Base-by-base conservation (phyloP, 2,797 vertebrate species). In the Eupleurogrammus muticus region DNA sequence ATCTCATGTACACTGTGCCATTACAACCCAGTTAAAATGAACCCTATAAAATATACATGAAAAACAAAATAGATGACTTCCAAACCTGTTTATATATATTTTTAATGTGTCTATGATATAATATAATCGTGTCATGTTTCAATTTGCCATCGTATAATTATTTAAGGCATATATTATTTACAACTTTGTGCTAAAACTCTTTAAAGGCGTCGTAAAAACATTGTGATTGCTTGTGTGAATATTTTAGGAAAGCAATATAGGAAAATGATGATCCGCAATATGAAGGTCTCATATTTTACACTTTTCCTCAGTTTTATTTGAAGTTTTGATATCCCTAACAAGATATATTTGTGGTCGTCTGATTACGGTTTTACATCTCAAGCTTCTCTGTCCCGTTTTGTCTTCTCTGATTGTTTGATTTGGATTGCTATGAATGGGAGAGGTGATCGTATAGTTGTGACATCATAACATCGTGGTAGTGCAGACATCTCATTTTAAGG, bases 1-100 rank as follows among this genome's bases (percentile, higher is more conserved):
- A 77, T 86, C 67, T 4, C 59, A 58, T 42, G 56, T 52, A 52
- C 46, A 66, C 68, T 5, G 34, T 60, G 44, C 67, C 36, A 48
- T 52, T 48, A 67, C 65, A 34, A 50, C 38, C 44, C 0, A 47
- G 28, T 48, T 13, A 73, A 28, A 38, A 38, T 34, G n/a, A 53
- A 16, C 47, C 44, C 8, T 5, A 35, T 2, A 24, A 51, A 53
- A 52, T 28, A 72, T 6, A 53, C 17, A 65, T 35, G 13, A 28
- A 28, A 28, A 6, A 1, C 5, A 32, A 13, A 56, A 53, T 24
- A 42, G 19, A 44, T 58, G 34, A 35, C 16, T 56, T 54, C 36
- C 16, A 49, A 52, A 62, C 40, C 5, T 47, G 16, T 57, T 21
- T 40, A 23, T 19, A 8, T 4, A 38, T 58, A 28, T 20, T 19